These are phyloP conservation scores for Glaucidium brasilianum DNA, from an alignment of 2,113 vertebrate species.

Conservation along the genomic window DNA sequence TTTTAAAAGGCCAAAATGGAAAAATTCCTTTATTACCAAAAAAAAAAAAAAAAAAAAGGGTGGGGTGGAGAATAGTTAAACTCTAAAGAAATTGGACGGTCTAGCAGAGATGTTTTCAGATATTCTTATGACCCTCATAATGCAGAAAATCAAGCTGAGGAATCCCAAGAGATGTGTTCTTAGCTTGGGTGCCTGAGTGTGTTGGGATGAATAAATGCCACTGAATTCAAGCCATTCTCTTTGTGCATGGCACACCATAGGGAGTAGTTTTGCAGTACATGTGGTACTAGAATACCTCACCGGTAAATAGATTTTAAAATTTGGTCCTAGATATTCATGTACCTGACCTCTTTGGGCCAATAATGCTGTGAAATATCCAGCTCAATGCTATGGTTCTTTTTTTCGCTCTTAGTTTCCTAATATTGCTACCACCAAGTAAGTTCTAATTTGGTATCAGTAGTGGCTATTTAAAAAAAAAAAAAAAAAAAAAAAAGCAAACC, in stretches of 20 bases:
- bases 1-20: not conserved
- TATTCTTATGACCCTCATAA: not conserved
- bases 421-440: not conserved
- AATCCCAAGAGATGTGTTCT: not conserved
- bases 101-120: not conserved
- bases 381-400: not conserved
- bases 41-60: too few relatives aligned
- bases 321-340: not conserved
- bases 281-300: not conserved
- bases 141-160: not conserved
- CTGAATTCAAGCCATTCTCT: not conserved
- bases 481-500: too few relatives aligned
- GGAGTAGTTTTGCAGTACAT: not conserved
- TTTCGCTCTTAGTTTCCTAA: not conserved
- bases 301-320: not conserved
- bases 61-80: not conserved
- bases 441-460: not conserved
- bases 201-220: not conserved
- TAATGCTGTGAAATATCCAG: not conserved
- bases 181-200: not conserved
- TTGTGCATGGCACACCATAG: too few relatives aligned
- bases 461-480: not conserved
- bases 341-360: not conserved
- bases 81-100: not conserved
- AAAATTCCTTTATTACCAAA: not conserved